Conservation (phyloP, 2,888 invertebrate species). For the Lampropteryx suffumata region DNA sequence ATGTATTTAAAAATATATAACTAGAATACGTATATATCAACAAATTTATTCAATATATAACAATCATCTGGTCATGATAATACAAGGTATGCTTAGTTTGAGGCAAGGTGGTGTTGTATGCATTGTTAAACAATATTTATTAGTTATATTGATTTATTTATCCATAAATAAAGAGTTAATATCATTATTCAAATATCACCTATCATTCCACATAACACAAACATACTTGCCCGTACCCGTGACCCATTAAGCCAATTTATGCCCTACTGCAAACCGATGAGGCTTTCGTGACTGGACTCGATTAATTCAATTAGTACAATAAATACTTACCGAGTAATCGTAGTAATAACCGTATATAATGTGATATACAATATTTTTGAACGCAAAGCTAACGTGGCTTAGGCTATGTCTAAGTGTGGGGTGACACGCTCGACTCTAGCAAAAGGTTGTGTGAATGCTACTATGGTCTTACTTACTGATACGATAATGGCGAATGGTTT, state of each 20-base stretch:
- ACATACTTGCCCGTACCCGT: slow-evolving; percentile 6
- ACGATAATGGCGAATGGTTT: neutral
- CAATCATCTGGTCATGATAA: no score
- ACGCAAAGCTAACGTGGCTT: slow-evolving; percentile 40
- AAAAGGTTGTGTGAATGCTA: slow-evolving; percentile 15
- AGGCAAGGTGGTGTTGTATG: no score
- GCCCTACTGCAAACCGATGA: slow-evolving; percentile 27
- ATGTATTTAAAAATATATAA: no score
- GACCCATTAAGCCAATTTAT: slow-evolving; percentile 19
- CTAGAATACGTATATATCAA: no score
- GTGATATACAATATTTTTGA: slow-evolving; percentile 77
- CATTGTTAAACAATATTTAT: no score
- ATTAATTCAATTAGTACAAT: slow-evolving; percentile 78
- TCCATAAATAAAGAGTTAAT: no score
- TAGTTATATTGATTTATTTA: no score
- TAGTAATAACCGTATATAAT: slow-evolving; percentile 72
- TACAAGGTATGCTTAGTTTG: no score
- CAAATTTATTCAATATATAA: no score
- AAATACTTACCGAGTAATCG: slow-evolving; percentile 65
- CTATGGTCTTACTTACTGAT: neutral
- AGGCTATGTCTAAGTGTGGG: slow-evolving; percentile 46
- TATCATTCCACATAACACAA: slow-evolving; percentile 1
- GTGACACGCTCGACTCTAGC: slow-evolving; percentile 40
- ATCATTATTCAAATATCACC: no score
- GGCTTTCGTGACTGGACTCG: slow-evolving; percentile 65